Evolutionary conservation across 2,888 invertebrate species (phyloP), one percentile per base, ranked within the genome.

Genomic region (Gryllus longicercus): DNA sequence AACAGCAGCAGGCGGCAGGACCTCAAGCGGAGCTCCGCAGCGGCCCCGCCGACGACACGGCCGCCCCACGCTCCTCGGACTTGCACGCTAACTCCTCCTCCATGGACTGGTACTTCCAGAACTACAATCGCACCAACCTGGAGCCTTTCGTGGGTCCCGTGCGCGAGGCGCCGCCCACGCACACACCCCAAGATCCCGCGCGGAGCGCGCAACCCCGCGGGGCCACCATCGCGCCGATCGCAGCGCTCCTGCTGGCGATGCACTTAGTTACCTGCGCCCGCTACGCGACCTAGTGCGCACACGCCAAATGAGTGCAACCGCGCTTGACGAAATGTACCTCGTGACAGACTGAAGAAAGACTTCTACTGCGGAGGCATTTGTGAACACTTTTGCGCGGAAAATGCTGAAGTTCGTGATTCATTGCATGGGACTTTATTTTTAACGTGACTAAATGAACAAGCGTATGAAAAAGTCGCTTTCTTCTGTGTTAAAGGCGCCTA

Each of bases 31-130:
- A 84, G 12, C 82, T 82, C 21, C 84, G 84, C 4, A 75, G 51
- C 80, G 50, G 77, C 2, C 74, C 77, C 21, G 75, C 75, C 63
- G 77, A 75, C 79, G 50, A 79, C 11, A 74, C 80, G 75, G 78
- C 80, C 78, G 50, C 80, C 75, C 12, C 82, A 82, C 78, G 82
- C 84, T 51, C 83, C 84, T 75, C 10, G 63, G 77, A 74, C 23
- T 75, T 50, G 16, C 63, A 25, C 78, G 11, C 79, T 76, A 77
- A 77, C 77, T 78, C 80, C 76, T 78, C 78, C 25, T 79, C 82
- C 75, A 80, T 51, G 83, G 85, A 85, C 79, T 96, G 96, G 96
- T 96, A 96, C 86, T 96, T 94, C 86, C 93, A 93, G 83, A 95
- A 95, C 86, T 96, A 96, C 85, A 94, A 94, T 86, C 92, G 91